A percentile compares a stretch with the other conserved stretches of the same genome.
Conservation (phyloP, 2,797 vertebrate genomes). For the Catostomus latipinnis region DNA sequence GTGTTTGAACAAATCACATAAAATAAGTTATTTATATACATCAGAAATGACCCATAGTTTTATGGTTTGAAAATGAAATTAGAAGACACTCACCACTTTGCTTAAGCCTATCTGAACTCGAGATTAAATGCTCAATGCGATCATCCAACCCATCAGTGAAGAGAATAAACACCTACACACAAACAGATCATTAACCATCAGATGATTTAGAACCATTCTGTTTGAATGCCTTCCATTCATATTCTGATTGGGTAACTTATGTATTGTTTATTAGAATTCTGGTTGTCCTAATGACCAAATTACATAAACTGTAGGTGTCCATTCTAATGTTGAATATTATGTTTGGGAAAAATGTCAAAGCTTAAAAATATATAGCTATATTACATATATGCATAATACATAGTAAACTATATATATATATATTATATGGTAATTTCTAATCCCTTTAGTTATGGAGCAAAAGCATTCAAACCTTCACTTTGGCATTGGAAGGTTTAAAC, state of each 20-base stretch:
- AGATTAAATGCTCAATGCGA: slow-evolving; percentile 73
- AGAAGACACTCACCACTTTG: slow-evolving; percentile 65
- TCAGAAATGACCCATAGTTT: too few species aligned
- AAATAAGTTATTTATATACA: too few species aligned
- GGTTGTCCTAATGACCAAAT: too few species aligned
- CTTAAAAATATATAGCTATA: too few species aligned
- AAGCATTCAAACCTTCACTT: slow-evolving; percentile 81
- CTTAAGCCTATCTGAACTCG: slow-evolving; percentile 72
- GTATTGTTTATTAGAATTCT: too few species aligned
- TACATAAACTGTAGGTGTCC: too few species aligned
- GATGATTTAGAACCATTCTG: background rate
- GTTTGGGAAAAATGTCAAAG: too few species aligned
- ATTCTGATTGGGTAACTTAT: too few species aligned
- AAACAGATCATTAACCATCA: background rate
- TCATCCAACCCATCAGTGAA: slow-evolving; percentile 89
- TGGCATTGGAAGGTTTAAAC: slow-evolving; percentile 69
- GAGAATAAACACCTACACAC: slow-evolving; percentile 81
- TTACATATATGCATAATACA: too few species aligned
- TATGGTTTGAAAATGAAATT: background rate
- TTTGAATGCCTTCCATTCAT: background rate
- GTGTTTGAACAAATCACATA: too few species aligned
- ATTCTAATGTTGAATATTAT: too few species aligned
- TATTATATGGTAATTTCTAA: background rate
- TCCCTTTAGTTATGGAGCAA: background rate
- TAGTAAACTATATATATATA: too few species aligned